phyloP scores from a whole-genome alignment of 1,140 invertebrate species.

The Calephelis nemesis region DNA sequence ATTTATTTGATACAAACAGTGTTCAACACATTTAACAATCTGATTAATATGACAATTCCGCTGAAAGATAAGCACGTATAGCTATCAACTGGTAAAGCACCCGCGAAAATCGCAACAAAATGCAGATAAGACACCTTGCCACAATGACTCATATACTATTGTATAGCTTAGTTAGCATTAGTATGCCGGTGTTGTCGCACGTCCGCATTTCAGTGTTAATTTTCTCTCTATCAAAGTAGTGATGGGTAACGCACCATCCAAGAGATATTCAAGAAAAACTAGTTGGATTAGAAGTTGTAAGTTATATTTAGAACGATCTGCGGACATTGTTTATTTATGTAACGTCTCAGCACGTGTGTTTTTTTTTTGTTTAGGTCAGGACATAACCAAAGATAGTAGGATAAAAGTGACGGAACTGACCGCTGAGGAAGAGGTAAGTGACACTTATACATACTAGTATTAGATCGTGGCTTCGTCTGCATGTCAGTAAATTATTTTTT shows the following conservation, averaged over 20 bases:
- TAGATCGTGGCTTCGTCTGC: background rate
- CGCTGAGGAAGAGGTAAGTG: slow-evolving; percentile 69
- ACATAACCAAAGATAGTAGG: slow-evolving; percentile 78
- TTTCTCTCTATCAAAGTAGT: slow-evolving; percentile 36
- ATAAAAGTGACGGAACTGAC: slow-evolving; percentile 76
- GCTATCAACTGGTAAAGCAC: background rate
- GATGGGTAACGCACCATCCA: slow-evolving; percentile 64
- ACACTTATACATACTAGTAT: background rate
- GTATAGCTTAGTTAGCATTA: slow-evolving; percentile 58
- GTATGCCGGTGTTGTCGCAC: slow-evolving; percentile 50
- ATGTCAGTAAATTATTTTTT: background rate
- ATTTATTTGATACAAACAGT: too few species aligned
- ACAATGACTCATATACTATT: slow-evolving; percentile 51
- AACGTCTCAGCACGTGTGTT: slow-evolving; percentile 46
- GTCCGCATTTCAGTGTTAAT: slow-evolving; percentile 26
- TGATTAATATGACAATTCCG: too few species aligned
- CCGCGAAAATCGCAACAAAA: slow-evolving; percentile 43
- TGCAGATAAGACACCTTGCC: slow-evolving; percentile 68
- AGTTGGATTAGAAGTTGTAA: slow-evolving; percentile 60
- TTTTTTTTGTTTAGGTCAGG: slow-evolving; percentile 77
- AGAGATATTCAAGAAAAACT: slow-evolving; percentile 45
- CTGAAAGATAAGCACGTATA: too few species aligned
- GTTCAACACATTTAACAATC: too few species aligned
- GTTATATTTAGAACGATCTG: slow-evolving; percentile 39
- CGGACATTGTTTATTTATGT: slow-evolving; percentile 52